Evolutionary conservation across 2,113 vertebrate species (phyloP), one percentile per base, ranked within the genome.

Genomic region (Anas platyrhynchos): DNA sequence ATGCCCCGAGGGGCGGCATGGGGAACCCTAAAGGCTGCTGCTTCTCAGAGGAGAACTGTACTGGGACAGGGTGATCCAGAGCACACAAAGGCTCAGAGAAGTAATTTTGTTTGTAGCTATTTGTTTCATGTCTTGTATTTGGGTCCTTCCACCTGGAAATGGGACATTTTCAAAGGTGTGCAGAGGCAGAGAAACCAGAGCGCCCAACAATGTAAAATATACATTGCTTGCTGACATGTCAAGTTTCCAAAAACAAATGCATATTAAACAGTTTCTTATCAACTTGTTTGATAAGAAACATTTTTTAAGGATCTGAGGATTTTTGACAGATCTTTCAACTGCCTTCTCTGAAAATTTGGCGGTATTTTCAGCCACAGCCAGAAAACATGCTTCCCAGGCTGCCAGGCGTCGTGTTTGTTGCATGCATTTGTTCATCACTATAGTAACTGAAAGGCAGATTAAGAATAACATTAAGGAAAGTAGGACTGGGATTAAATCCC

Each of bases 371-470:
- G 63, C 55, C n/a, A 26, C 10, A 25, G 48, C 66, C 80, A 83
- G 63, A 79, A 91, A 79, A 82, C 56, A 21, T 22, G 5, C 67
- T 74, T 77, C 31, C 78, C 83, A 38, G 91, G 73, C 83, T 96
- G 83, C 63, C 79, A 62, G 82, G 36, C 84, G 50, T 71, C 29
- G 0, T 62, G 61, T 54, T 80, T 72, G 71, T 75, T 63, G 67
- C 83, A 25, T 71, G 82, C 65, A 29, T 90, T 88, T 78, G 68
- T 85, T 92, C 79, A 90, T 96, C 85, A 46, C 93, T 96, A 96
- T 97, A 95, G 93, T 96, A 96, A 96, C 93, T 83, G 86, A 88
- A 94, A 94, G 88, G 62, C 18, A 59, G 75, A 85, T 74, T 75
- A 63, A 83, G 79, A 95, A 81, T 83, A 83, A 94, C 43, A 52